Evolutionary conservation across 2,797 vertebrate species (phyloP).

Genomic region (Varecia variegata): DNA sequence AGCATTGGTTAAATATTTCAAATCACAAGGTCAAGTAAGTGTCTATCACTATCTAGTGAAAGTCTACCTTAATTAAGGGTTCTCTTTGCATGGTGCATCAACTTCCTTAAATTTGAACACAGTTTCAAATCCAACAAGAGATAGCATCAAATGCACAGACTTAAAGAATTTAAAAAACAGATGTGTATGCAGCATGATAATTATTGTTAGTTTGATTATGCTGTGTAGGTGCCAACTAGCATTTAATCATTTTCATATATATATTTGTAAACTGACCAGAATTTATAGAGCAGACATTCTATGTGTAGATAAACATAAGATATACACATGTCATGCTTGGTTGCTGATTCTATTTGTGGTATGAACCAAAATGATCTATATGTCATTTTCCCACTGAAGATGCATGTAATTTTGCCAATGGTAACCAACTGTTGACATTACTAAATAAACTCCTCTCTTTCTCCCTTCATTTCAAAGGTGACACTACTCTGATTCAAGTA

Average conservation of each 20-base stretch:
- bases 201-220: background rate
- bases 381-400: background rate
- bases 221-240: background rate
- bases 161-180: background rate
- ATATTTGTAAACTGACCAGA: background rate
- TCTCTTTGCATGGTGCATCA: background rate
- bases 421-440: background rate
- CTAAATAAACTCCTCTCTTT: background rate
- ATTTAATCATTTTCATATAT: background rate
- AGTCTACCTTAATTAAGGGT: background rate
- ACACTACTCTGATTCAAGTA: background rate
- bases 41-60: background rate
- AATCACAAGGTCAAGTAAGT: background rate
- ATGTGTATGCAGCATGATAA: background rate
- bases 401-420: background rate
- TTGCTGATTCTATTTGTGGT: background rate
- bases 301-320: background rate
- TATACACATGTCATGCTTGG: background rate
- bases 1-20: background rate
- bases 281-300: background rate
- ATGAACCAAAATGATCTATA: background rate
- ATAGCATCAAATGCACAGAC: background rate
- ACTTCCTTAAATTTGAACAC: background rate
- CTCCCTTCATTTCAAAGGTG: background rate
- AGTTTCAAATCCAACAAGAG: background rate